These are phyloP conservation scores for Temnothorax curvispinosus DNA, from an alignment of 1,140 invertebrate genomes.

Conservation along the genomic window DNA sequence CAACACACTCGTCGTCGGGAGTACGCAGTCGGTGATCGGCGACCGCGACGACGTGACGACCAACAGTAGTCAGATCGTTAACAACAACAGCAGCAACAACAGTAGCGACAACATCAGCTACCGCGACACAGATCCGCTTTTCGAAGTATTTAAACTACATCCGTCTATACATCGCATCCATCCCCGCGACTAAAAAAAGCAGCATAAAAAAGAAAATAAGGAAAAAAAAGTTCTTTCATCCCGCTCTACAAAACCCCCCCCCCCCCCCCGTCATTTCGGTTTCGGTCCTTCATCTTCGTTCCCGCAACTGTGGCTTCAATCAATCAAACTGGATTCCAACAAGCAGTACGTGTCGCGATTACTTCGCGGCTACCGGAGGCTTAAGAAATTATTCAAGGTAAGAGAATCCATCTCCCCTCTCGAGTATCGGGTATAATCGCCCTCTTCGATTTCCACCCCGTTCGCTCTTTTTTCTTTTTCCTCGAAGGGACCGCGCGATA, in stretches of 20 bases:
- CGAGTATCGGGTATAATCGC: constrained; percentile 15
- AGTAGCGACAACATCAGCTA: constrained; percentile 22
- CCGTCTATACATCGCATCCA: constrained; percentile 5
- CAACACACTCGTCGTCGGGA: constrained; percentile 57
- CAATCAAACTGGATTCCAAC: constrained; percentile 86
- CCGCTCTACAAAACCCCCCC: neutral
- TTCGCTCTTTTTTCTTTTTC: no score
- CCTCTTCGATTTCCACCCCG: neutral
- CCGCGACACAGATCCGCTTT: constrained; percentile 69
- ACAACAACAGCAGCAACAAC: constrained; percentile 33
- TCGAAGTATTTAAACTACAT: constrained; percentile 37
- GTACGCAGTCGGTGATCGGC: constrained; percentile 71
- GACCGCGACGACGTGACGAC: constrained; percentile 45
- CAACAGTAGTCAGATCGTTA: constrained; percentile 40
- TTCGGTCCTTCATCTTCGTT: constrained; percentile 72
- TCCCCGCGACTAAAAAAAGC: neutral
- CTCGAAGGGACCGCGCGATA: no score
- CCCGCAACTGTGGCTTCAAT: constrained; percentile 83
- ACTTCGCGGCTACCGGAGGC: constrained; percentile 85
- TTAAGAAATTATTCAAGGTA: constrained; percentile 86
- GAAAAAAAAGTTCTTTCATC: constrained; percentile 37
- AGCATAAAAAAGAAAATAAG: neutral
- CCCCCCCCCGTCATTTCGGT: constrained; percentile 52
- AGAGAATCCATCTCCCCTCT: constrained; percentile 56
- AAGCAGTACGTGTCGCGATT: constrained; percentile 86